phyloP scores from a whole-genome alignment of 2,113 vertebrate genomes.

The Percina caprodes region DNA sequence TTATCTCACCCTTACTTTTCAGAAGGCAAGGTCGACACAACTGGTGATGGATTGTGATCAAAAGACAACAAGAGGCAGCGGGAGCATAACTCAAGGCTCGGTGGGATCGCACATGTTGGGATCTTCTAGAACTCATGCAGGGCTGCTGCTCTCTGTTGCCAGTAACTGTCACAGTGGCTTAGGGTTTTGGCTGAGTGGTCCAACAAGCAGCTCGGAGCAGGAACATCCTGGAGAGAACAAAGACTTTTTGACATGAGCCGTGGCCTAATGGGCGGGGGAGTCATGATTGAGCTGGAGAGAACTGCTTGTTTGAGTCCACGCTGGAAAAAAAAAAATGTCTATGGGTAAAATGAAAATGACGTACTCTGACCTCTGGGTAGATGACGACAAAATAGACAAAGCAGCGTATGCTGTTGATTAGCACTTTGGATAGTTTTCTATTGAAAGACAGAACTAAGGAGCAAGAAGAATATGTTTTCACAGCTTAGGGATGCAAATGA shows the following conservation, averaged over 20 bases:
- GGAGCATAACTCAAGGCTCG: slow-evolving; percentile 55
- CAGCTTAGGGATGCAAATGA: slow-evolving; percentile 14
- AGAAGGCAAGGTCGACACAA: slow-evolving; percentile 23
- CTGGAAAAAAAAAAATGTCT: slow-evolving; percentile 41
- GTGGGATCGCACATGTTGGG: slow-evolving; percentile 64
- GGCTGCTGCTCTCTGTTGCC: slow-evolving; percentile 61
- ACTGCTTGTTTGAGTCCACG: slow-evolving; percentile 60
- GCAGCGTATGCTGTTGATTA: slow-evolving; percentile 49
- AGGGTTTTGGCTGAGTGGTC: slow-evolving; percentile 56
- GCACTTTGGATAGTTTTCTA: slow-evolving; percentile 23
- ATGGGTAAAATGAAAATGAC: slow-evolving; percentile 18
- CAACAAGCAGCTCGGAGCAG: slow-evolving; percentile 42
- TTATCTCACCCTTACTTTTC: slow-evolving; percentile 32
- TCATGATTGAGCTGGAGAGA: slow-evolving; percentile 45
- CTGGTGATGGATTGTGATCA: slow-evolving; percentile 60
- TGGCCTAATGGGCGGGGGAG: slow-evolving; percentile 47
- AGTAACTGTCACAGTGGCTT: slow-evolving; percentile 75
- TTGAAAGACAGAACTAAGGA: slow-evolving; percentile 9
- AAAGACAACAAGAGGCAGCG: slow-evolving; percentile 52
- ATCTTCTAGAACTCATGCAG: slow-evolving; percentile 64
- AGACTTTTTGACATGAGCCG: slow-evolving; percentile 52
- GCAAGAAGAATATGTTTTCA: slow-evolving; percentile 20
- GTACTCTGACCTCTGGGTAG: slow-evolving; percentile 31
- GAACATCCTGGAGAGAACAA: slow-evolving; percentile 67
- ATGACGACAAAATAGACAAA: slow-evolving; percentile 45